Percentiles rank a stretch among this genome's conserved stretches.
Evolutionary conservation across 1,140 invertebrate species (phyloP).

Genomic region (Mizuhopecten yessoensis): DNA sequence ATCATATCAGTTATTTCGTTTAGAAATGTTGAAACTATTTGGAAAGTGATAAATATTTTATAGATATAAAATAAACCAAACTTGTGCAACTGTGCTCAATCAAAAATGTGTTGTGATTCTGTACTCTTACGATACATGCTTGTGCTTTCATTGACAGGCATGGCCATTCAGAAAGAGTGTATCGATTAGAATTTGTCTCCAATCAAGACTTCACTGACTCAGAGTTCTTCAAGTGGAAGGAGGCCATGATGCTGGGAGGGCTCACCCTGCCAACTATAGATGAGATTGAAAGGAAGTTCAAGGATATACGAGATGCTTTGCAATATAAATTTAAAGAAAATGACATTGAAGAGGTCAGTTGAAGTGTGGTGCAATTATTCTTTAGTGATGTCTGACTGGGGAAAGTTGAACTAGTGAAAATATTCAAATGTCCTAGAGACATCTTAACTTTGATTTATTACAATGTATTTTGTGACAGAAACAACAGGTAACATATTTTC

Average conservation of each 20-base stretch:
- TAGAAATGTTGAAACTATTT: too few relatives aligned
- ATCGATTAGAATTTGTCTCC: constrained; percentile 98
- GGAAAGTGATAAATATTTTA: too few relatives aligned
- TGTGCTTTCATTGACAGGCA: constrained; percentile 86
- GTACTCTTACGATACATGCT: too few relatives aligned
- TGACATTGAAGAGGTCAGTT: constrained; percentile 89
- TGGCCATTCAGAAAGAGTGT: constrained; percentile 95
- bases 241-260: constrained; percentile 90
- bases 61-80: too few relatives aligned
- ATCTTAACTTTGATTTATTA: not conserved
- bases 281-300: constrained; percentile 92
- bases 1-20: too few relatives aligned
- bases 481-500: too few relatives aligned
- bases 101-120: too few relatives aligned
- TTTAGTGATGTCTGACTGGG: not conserved
- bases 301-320: constrained; percentile 94
- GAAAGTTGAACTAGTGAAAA: not conserved
- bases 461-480: too few relatives aligned
- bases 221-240: constrained; percentile 97
- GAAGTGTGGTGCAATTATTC: not conserved
- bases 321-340: constrained; percentile 88
- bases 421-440: not conserved
- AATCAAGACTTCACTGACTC: constrained; percentile 97
- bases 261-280: constrained; percentile 93
- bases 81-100: too few relatives aligned